Evolutionary conservation across 2,888 invertebrate species (phyloP).

Genomic region (Troilus luridus): DNA sequence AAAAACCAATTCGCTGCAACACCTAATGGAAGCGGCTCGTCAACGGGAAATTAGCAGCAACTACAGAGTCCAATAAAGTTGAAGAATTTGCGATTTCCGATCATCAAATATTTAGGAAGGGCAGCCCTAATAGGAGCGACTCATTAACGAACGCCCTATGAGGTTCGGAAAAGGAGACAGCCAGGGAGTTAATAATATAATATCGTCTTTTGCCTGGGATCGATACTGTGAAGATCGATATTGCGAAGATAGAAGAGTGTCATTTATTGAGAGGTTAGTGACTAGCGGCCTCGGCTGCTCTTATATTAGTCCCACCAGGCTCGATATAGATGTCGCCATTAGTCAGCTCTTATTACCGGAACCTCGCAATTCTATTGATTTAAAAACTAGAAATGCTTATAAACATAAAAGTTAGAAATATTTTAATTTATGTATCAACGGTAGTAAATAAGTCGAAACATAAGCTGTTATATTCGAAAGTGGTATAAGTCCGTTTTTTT

Average conservation of each 20-base stretch:
- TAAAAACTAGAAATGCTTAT: neutral
- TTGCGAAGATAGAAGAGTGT: neutral
- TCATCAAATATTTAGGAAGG: neutral
- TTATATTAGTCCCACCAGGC: neutral
- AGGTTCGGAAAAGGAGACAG: neutral
- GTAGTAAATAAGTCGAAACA: too few relatives aligned
- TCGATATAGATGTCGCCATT: neutral
- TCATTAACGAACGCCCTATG: neutral
- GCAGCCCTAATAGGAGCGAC: neutral
- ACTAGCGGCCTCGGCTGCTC: neutral
- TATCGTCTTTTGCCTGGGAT: neutral
- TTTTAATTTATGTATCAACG: too few relatives aligned
- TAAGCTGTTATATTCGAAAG: too few relatives aligned
- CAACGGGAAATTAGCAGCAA: neutral
- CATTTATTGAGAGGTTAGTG: constrained; percentile 30
- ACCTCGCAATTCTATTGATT: neutral
- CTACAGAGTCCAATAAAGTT: neutral
- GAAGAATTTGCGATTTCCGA: neutral
- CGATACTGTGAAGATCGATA: neutral
- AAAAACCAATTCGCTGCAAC: neutral
- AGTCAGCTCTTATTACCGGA: neutral
- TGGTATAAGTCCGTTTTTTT: too few relatives aligned
- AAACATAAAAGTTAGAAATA: too few relatives aligned
- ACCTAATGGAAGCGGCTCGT: neutral
- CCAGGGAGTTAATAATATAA: neutral